phyloP scores from a whole-genome alignment of 2,797 vertebrate genomes.

The Phoeniculus purpureus region DNA sequence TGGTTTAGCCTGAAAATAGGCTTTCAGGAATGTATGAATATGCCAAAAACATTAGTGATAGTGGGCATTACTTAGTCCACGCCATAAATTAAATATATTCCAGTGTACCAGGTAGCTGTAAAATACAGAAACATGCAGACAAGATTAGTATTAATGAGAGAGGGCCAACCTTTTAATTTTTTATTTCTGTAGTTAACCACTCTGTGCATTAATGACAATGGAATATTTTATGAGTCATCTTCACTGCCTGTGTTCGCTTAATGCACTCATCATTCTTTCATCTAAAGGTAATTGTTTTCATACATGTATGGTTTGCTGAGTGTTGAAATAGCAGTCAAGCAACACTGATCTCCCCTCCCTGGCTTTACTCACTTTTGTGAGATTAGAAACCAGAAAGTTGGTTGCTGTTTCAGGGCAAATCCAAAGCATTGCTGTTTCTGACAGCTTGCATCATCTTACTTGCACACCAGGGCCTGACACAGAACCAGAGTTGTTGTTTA shows the following conservation, averaged over 20 bases:
- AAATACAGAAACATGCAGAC: neutral
- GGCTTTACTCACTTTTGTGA: neutral
- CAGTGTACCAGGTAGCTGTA: neutral
- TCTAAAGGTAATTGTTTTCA: constrained; percentile 47
- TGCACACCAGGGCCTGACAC: rapidly evolving
- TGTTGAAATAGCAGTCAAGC: neutral
- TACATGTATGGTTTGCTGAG: neutral
- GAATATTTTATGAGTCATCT: constrained; percentile 18
- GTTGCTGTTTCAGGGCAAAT: neutral
- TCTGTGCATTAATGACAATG: constrained; percentile 1
- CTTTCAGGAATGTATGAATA: neutral
- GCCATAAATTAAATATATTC: constrained; percentile 26
- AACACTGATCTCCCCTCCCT: neutral
- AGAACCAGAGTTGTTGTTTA: neutral
- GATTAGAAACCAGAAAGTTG: neutral
- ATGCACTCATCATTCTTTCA: constrained; percentile 22
- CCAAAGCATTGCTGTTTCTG: neutral
- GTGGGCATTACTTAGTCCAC: constrained; percentile 1
- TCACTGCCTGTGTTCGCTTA: neutral
- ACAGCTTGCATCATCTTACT: neutral
- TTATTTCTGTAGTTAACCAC: constrained; percentile 29
- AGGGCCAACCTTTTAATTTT: neutral
- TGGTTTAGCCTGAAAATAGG: constrained; percentile 29
- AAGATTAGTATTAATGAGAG: constrained; percentile 28
- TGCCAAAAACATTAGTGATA: constrained; percentile 26